phyloP scores from a whole-genome alignment of 1,140 invertebrate genomes.

The Hyphantria cunea region DNA sequence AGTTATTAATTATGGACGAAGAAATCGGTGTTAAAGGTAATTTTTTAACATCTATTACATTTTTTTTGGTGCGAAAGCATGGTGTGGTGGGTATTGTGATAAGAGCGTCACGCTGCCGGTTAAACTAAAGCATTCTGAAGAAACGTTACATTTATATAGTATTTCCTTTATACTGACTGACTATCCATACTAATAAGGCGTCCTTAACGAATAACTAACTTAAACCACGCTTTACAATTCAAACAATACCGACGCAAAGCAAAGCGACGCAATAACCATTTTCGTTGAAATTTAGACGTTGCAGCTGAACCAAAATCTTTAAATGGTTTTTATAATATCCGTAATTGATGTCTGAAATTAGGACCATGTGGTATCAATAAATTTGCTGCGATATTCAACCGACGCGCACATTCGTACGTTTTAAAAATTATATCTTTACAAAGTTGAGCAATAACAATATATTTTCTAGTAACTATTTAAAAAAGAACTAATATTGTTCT shows the following conservation, averaged over 20 bases:
- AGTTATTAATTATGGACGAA: constrained; percentile 57
- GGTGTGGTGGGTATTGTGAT: constrained; percentile 25
- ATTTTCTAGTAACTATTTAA: too few relatives aligned
- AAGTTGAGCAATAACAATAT: neutral
- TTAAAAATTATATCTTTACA: neutral
- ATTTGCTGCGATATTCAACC: neutral
- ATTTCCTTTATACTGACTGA: neutral
- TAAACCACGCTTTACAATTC: neutral
- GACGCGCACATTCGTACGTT: neutral
- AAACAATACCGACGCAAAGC: neutral
- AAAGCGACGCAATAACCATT: neutral
- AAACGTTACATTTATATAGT: neutral
- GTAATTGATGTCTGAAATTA: too few relatives aligned
- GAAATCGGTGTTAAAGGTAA: constrained; percentile 61
- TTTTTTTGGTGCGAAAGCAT: constrained; percentile 32
- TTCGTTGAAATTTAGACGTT: neutral
- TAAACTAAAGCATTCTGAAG: constrained; percentile 7
- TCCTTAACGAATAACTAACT: neutral
- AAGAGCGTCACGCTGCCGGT: constrained; percentile 22
- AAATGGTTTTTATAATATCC: too few relatives aligned
- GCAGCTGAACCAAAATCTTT: too few relatives aligned
- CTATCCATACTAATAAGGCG: neutral
- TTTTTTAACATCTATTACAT: constrained; percentile 24
- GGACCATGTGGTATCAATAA: neutral
- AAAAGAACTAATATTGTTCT: too few relatives aligned